Conservation (phyloP, 2,888 invertebrate species). For the Zootermopsis nevadensis region DNA sequence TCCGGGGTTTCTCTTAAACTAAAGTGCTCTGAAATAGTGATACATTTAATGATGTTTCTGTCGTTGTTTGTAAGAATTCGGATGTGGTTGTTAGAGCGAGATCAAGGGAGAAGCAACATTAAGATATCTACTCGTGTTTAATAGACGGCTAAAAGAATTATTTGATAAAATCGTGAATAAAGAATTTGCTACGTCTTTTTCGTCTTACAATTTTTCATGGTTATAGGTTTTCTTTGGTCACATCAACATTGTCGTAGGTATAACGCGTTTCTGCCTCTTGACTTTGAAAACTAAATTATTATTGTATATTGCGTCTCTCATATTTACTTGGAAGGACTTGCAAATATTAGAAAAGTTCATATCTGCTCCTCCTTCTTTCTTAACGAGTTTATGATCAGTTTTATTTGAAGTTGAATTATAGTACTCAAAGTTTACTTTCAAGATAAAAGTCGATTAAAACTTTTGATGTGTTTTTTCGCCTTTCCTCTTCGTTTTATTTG, state of each 20-base stretch:
- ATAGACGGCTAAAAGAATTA: too few species aligned
- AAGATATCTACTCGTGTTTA: too few species aligned
- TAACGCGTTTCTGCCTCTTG: background rate
- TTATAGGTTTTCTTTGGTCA: background rate
- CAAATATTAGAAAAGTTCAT: slow-evolving; percentile 42
- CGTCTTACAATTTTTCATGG: background rate
- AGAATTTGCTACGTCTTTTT: background rate
- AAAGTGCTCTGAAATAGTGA: too few species aligned
- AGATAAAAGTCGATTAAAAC: slow-evolving; percentile 47
- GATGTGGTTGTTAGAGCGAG: too few species aligned
- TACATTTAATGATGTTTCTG: too few species aligned
- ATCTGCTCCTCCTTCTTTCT: background rate
- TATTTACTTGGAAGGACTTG: slow-evolving; percentile 9
- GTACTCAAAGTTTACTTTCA: slow-evolving; percentile 33
- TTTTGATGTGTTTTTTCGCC: slow-evolving; percentile 34
- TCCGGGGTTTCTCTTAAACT: too few species aligned
- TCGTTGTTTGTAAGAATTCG: too few species aligned
- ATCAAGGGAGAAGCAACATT: too few species aligned
- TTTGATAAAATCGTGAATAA: background rate
- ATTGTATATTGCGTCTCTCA: background rate
- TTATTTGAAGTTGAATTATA: slow-evolving; percentile 32
- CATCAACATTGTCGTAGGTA: background rate
- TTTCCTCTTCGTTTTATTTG: slow-evolving; percentile 1
- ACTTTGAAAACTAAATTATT: background rate
- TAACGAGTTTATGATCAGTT: slow-evolving; percentile 35